Evolutionary conservation across 1,140 invertebrate genomes (phyloP), one percentile per base, ranked within the genome.

Genomic region (Melanaphis sacchari): DNA sequence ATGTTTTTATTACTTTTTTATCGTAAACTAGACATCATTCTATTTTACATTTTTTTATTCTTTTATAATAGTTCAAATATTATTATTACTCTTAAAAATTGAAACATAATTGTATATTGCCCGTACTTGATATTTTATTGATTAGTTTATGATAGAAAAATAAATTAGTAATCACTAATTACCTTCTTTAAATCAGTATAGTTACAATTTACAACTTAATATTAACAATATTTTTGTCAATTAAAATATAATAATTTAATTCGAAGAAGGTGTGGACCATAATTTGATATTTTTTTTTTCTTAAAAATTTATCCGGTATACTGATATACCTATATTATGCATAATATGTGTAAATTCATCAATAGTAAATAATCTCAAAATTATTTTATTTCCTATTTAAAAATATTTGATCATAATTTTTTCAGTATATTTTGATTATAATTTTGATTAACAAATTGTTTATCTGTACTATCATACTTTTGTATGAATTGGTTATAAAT

Each of bases 231-330:
- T n/a, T 76, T n/a, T 76, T 76, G 18, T 76, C 21, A 4, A 76
- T 76, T n/a, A 21, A n/a, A n/a, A 76, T 4, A n/a, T 76, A 76
- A 76, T 76, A n/a, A n/a, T 76, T 6, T 76, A 76, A 76, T n/a
- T 5, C 2, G 0, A 76, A 6, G 15, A 15, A 76, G 21, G 15
- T 31, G 21, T n/a, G 11, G 31, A n/a, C n/a, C 4, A n/a, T 66
- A 66, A n/a, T 66, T n/a, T n/a, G n/a, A n/a, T 76, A 59, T n/a
- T 76, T 76, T 76, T n/a, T 76, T 76, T 76, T 76, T 76, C 59
- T 66, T n/a, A 18, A 5, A 4, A 76, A n/a, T 76, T n/a, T 76
- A 76, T 76, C 31, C 18, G 15, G n/a, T 49, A 49, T 49, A 76
- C 15, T n/a, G 15, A 15, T 76, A n/a, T 66, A 66, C 7, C 31